Evolutionary conservation across 2,888 invertebrate species (phyloP).

Genomic region (Muschampia plurimacula): DNA sequence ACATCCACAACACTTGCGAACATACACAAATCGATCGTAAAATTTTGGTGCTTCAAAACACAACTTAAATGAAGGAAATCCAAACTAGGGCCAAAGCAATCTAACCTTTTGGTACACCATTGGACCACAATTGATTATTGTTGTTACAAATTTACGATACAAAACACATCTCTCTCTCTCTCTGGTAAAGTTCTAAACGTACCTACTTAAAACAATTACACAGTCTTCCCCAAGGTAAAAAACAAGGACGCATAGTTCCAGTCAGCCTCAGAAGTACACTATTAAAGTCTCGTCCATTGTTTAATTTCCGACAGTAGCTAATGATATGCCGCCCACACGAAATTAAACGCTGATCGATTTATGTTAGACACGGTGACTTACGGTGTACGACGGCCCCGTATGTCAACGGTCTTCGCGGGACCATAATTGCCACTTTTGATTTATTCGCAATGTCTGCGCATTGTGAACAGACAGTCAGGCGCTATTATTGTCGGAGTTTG

Average conservation of each 20-base stretch:
- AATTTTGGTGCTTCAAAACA: too few relatives aligned
- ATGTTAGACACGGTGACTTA: slow-evolving; percentile 46
- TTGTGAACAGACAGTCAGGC: slow-evolving; percentile 10
- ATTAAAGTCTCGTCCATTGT: slow-evolving; percentile 45
- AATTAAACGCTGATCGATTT: slow-evolving; percentile 68
- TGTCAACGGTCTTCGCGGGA: slow-evolving; percentile 50
- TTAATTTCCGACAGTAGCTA: slow-evolving; percentile 68
- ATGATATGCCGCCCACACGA: slow-evolving; percentile 66
- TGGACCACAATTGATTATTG: too few relatives aligned
- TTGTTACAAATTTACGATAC: too few relatives aligned
- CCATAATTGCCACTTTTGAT: slow-evolving; percentile 65
- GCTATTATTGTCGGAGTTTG: slow-evolving; percentile 16
- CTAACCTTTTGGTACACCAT: too few relatives aligned
- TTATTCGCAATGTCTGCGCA: slow-evolving; percentile 55
- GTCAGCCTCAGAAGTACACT: slow-evolving; percentile 16
- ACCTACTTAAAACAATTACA: background rate
- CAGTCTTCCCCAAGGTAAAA: slow-evolving; percentile 12
- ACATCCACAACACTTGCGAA: too few relatives aligned
- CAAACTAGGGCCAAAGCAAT: too few relatives aligned
- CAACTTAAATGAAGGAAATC: too few relatives aligned
- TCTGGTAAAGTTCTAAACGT: background rate
- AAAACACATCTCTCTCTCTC: background rate
- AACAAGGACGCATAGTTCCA: slow-evolving; percentile 28
- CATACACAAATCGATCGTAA: too few relatives aligned
- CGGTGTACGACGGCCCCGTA: slow-evolving; percentile 36